Percentiles rank a stretch among this genome's conserved stretches.
These are phyloP conservation scores for Dasyprocta punctata DNA, from an alignment of 2,113 vertebrate genomes.

Conservation along the genomic window DNA sequence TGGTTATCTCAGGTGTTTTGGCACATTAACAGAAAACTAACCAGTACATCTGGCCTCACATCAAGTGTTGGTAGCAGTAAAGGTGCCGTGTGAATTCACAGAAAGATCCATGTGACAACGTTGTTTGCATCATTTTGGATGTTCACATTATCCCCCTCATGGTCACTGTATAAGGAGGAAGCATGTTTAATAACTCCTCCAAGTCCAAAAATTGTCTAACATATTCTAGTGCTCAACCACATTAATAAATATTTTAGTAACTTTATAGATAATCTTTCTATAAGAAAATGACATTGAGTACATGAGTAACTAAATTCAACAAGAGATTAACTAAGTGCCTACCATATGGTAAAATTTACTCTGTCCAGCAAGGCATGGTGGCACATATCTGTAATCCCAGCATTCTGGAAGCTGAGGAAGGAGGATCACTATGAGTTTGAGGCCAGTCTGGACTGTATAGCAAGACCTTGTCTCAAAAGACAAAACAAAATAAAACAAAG, in stretches of 20 bases:
- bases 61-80: neutral
- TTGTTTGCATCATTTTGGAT: neutral
- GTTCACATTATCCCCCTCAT: neutral
- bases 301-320: neutral
- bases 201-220: neutral
- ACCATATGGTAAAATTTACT: neutral
- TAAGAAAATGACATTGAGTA: neutral
- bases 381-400: neutral
- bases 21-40: neutral
- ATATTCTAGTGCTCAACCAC: neutral
- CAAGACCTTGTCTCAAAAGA: neutral
- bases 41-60: neutral
- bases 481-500: neutral
- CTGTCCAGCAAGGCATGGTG: neutral
- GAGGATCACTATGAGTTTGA: neutral
- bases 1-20: neutral
- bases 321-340: neutral
- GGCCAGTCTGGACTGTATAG: neutral
- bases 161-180: neutral
- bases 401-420: neutral
- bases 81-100: neutral
- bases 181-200: neutral
- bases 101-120: neutral
- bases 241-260: neutral
- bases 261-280: neutral